Evolutionary conservation across 2,888 invertebrate genomes (phyloP).

Genomic region (Balanococcus diminutus): DNA sequence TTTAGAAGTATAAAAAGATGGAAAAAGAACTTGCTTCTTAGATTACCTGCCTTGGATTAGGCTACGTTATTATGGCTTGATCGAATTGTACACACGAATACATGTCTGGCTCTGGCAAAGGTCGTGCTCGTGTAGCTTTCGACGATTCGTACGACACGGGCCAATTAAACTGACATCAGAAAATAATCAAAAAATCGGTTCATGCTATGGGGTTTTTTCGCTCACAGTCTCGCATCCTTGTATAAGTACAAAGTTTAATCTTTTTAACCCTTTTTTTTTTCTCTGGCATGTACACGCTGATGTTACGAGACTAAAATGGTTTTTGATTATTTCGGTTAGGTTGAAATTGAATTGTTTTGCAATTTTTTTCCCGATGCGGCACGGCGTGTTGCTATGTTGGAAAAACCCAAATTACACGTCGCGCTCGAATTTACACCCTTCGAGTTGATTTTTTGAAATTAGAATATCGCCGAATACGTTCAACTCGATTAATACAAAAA

Average conservation of each 20-base stretch:
- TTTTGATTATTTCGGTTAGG: slow-evolving; percentile 8
- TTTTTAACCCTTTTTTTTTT: neutral
- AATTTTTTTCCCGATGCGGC: neutral
- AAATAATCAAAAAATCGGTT: neutral
- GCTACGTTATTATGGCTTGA: neutral
- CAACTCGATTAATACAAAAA: neutral
- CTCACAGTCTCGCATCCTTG: neutral
- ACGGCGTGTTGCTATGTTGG: neutral
- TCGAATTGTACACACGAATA: neutral
- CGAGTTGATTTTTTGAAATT: neutral
- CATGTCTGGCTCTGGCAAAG: neutral
- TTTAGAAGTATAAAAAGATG: neutral
- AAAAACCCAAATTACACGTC: neutral
- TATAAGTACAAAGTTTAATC: neutral
- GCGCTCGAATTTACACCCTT: neutral
- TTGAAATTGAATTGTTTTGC: slow-evolving; percentile 15
- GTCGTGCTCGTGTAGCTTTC: neutral
- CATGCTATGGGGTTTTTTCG: neutral
- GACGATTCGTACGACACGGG: neutral
- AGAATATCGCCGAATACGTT: neutral
- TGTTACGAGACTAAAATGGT: neutral
- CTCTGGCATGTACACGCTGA: neutral
- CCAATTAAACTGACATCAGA: neutral
- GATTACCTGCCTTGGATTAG: neutral
- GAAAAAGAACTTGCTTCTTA: neutral